Percentiles rank a stretch among this genome's conserved stretches.
Evolutionary conservation across 2,113 vertebrate genomes (phyloP).

Genomic region (Ceuthmochares aereus): DNA sequence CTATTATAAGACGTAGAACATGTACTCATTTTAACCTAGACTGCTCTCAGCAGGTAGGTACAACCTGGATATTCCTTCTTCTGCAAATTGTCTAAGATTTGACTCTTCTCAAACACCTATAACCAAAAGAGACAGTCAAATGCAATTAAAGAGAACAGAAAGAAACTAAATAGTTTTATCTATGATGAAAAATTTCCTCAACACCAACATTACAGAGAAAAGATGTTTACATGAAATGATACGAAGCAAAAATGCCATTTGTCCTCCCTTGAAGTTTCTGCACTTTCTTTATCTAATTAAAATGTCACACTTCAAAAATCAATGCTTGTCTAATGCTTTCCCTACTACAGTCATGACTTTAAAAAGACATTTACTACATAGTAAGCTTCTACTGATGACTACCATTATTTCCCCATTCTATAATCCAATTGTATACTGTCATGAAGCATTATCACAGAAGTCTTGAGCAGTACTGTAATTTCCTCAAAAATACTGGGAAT

Average conservation of each 20-base stretch:
- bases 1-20: neutral
- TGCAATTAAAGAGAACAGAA: neutral
- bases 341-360: neutral
- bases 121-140: neutral
- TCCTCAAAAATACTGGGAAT: neutral
- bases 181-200: neutral
- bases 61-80: neutral
- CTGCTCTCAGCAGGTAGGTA: neutral
- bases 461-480: neutral
- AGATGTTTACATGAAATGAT: neutral
- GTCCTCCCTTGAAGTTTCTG: neutral
- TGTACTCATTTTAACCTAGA: neutral
- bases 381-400: neutral
- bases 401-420: slow-evolving; percentile 4
- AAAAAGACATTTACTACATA: neutral
- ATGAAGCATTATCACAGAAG: neutral
- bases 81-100: neutral
- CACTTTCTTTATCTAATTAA: slow-evolving; percentile 3
- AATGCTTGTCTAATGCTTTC: neutral
- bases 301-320: slow-evolving; percentile 7
- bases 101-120: neutral
- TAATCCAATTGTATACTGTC: neutral
- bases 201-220: neutral
- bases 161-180: neutral
- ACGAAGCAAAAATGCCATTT: neutral